Conservation (phyloP, 2,797 vertebrate species). For the Xyrichtys novacula region DNA sequence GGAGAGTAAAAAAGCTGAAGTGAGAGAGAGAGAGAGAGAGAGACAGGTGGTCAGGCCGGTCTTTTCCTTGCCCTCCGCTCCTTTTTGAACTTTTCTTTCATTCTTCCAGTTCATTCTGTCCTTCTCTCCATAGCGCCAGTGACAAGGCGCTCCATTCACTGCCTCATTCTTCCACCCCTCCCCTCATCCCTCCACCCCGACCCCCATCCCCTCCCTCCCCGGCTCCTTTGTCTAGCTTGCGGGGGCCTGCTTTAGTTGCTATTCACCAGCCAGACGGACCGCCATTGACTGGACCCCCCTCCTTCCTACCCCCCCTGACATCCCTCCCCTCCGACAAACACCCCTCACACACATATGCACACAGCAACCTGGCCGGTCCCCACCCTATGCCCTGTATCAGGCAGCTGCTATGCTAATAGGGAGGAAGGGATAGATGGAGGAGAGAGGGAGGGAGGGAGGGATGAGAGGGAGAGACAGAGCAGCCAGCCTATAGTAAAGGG, state of each 20-base stretch:
- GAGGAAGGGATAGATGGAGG: constrained; percentile 78
- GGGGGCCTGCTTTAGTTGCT: constrained; percentile 83
- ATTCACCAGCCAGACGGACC: constrained; percentile 87
- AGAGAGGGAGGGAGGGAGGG: constrained; percentile 46
- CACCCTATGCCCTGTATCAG: constrained; percentile 84
- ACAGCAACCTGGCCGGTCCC: constrained; percentile 82
- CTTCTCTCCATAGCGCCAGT: constrained; percentile 81
- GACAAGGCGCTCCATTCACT: constrained; percentile 86
- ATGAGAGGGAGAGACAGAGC: constrained; percentile 68
- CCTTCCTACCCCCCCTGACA: constrained; percentile 30
- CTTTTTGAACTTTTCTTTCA: constrained; percentile 86
- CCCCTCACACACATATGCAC: constrained; percentile 78
- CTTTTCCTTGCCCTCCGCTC: constrained; percentile 82
- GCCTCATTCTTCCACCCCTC: constrained; percentile 79
- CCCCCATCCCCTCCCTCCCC: constrained; percentile 67
- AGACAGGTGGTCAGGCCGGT: constrained; percentile 85
- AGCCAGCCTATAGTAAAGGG: constrained; percentile 76
- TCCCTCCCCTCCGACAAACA: constrained; percentile 69
- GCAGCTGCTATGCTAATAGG: constrained; percentile 99
- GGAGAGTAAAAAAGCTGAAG: constrained; percentile 73
- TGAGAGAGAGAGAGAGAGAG: constrained; percentile 65
- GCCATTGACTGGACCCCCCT: constrained; percentile 85
- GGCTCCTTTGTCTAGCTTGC: constrained; percentile 80
- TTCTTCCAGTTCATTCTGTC: constrained; percentile 85
- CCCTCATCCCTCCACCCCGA: constrained; percentile 63